These are phyloP conservation scores for Parazoanthus darwini DNA, from an alignment of 92 coral and sea anemone species.

Conservation along the genomic window DNA sequence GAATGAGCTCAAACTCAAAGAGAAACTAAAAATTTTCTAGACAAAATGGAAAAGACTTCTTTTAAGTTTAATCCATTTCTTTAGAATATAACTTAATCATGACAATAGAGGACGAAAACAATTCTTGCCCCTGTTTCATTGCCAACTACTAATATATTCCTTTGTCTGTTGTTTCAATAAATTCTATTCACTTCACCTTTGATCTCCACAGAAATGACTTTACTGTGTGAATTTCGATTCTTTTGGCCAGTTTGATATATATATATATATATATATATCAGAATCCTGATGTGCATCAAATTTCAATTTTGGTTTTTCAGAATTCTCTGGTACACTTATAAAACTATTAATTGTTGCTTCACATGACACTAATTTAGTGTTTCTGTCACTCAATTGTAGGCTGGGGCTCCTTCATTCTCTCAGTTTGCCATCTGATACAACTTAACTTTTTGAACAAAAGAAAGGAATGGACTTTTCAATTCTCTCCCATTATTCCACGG, in stretches of 20 bases:
- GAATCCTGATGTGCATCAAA: neutral
- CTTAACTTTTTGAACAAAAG: neutral
- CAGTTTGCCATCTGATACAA: constrained; percentile 9
- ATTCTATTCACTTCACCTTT: constrained; percentile 16
- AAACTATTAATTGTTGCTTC: neutral
- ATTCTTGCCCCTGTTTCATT: neutral
- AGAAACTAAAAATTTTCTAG: neutral
- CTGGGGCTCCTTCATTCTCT: neutral
- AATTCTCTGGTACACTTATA: neutral
- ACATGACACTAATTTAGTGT: neutral
- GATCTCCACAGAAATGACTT: neutral
- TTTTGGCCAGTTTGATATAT: neutral
- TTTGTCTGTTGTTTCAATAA: neutral
- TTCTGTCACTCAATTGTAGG: neutral
- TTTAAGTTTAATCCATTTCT: neutral
- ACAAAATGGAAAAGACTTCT: neutral
- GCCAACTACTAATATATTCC: neutral
- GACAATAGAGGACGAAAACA: neutral
- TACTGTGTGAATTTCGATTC: neutral
- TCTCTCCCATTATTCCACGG: too few species aligned
- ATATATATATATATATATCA: too few species aligned
- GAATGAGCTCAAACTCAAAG: neutral
- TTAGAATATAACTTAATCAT: too few species aligned
- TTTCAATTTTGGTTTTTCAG: neutral
- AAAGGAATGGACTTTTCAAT: neutral